phyloP scores from a whole-genome alignment of 2,888 invertebrate genomes.

The Acrocyrtus sp. region DNA sequence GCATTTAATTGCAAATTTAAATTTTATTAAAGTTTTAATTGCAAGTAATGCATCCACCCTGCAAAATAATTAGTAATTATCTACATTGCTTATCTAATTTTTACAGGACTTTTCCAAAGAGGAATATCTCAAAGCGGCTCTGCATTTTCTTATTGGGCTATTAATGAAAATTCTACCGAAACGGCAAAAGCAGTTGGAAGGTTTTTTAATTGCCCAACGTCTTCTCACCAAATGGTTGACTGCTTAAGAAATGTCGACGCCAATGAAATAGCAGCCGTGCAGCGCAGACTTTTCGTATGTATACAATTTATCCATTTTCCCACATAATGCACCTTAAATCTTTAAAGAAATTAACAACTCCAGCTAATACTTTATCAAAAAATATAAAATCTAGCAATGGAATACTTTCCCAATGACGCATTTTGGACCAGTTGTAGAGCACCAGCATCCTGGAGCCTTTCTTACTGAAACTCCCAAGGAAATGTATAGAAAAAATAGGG shows the following conservation, averaged over 20 bases:
- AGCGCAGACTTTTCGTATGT: constrained; percentile 12
- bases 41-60: too few relatives aligned
- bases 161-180: constrained; percentile 15
- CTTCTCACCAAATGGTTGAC: constrained; percentile 29
- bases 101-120: constrained; percentile 44
- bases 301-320: constrained; percentile 8
- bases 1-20: not conserved
- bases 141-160: constrained; percentile 38
- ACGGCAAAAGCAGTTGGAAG: constrained; percentile 3
- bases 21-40: not conserved
- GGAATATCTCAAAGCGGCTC: constrained; percentile 26
- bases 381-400: too few relatives aligned
- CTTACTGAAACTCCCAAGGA: constrained; percentile 43
- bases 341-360: too few relatives aligned
- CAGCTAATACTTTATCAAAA: too few relatives aligned
- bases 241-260: constrained; percentile 44
- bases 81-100: constrained; percentile 8
- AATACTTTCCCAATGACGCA: constrained; percentile 53
- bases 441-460: constrained; percentile 46
- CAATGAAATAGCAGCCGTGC: not conserved
- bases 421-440: constrained; percentile 58
- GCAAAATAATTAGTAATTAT: not conserved
- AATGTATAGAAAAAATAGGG: constrained; percentile 30
- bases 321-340: too few relatives aligned
- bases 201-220: constrained; percentile 19